Evolutionary conservation across 2,888 invertebrate species (phyloP), one percentile per base, ranked within the genome.

Genomic region (Cynaeus angustus): DNA sequence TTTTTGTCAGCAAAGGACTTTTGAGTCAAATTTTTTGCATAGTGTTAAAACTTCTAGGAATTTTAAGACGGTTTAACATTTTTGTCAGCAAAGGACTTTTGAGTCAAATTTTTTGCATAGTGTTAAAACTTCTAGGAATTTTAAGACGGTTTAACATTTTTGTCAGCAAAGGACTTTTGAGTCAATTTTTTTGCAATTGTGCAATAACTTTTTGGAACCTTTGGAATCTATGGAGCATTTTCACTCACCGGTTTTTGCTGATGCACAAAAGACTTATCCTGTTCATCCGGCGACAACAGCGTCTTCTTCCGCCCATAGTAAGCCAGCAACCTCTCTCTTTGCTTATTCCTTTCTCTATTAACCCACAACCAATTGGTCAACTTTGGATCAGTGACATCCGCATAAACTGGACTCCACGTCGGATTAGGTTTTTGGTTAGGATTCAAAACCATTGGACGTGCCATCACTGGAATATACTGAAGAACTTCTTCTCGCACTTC

Each of bases 381-480:
- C 86, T 95, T 95, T 0, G 95, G 94, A 86, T 96, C 95, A 77
- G 95, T 94, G 62, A 95, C 90, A 83, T 98, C 97, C 12, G 96
- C 96, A 84, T 98, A 98, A 10, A 98, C 96, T 7, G 97, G 96
- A 0, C 97, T 98, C 98, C 98, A 99, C 5, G 97, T 92, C n/a
- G 95, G 93, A 52, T 84, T 82, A 4, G 96, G 96, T 84, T 96
- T 95, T 75, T 92, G 89, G 70, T 91, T 91, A 55, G 93, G 88
- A 75, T 93, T 92, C 74, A 98, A 87, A 9, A 98, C 99, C 85
- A 99, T 89, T 0, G 99, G 98, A 70, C 98, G 89, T 16, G 98
- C 98, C 91, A 99, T 92, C 37, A 99, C 98, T 66, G 97, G 96
- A 78, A 99, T 94, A 84, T 99, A 99, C 84, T 98, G 95, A 79